Conservation (phyloP, 2,797 vertebrate species). For the Intellagama lesueurii region DNA sequence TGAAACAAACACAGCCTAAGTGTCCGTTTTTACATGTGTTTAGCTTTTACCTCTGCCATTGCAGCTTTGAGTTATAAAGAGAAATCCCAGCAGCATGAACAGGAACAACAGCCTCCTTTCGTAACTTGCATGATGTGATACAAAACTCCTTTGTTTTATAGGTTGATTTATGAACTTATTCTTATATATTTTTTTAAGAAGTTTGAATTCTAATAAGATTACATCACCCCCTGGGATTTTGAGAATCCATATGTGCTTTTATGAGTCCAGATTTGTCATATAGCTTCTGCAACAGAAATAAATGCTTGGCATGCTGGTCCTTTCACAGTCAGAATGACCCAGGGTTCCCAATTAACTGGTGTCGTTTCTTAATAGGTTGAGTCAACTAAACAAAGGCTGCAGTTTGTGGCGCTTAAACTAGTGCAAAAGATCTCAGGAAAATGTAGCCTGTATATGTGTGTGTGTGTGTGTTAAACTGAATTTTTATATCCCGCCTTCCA, state of each 20-base stretch:
- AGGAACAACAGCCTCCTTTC: slow-evolving; percentile 25
- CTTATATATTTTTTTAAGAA: slow-evolving; percentile 22
- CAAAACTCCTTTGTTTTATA: slow-evolving; percentile 25
- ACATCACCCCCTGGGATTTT: neutral
- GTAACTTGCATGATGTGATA: slow-evolving; percentile 21
- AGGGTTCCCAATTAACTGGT: slow-evolving; percentile 1
- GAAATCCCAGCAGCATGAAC: neutral
- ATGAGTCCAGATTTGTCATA: slow-evolving; percentile 24
- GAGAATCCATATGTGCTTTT: slow-evolving; percentile 20
- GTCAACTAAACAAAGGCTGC: neutral
- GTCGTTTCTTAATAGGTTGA: slow-evolving; percentile 5
- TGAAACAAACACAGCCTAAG: neutral
- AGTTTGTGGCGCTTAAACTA: neutral
- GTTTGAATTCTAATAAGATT: slow-evolving; percentile 26
- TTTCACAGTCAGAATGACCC: slow-evolving; percentile 25
- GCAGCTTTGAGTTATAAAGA: neutral
- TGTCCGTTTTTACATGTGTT: slow-evolving; percentile 7
- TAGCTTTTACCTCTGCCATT: slow-evolving; percentile 1
- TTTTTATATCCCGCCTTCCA: neutral
- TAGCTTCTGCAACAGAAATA: slow-evolving; percentile 15
- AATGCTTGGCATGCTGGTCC: neutral
- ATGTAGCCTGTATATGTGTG: neutral
- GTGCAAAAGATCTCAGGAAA: neutral
- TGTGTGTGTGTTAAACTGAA: neutral
- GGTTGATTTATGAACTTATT: slow-evolving; percentile 32